Conservation (phyloP, 2,113 vertebrate species). For the Penelope pileata region DNA sequence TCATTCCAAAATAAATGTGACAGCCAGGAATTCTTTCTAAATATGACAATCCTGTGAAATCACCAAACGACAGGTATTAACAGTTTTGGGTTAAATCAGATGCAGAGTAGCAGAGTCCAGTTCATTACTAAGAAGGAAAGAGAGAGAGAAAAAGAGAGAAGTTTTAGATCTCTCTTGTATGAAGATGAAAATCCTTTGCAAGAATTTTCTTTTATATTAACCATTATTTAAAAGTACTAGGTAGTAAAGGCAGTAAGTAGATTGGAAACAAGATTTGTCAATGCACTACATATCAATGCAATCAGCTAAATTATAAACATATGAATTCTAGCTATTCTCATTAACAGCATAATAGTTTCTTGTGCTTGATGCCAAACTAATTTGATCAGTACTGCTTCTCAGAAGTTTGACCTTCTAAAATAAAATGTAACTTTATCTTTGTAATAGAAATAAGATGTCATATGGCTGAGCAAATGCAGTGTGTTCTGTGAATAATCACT, state of each 20-base stretch:
- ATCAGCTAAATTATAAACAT: conserved; percentile 15
- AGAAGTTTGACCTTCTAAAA: conserved; percentile 63
- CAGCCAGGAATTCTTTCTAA: not conserved
- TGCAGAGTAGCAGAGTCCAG: not conserved
- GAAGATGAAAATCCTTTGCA: not conserved
- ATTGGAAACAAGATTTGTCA: not conserved
- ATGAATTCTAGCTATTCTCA: conserved; percentile 33
- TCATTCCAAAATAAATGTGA: not conserved
- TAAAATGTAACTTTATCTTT: conserved; percentile 45
- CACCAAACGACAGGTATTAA: not conserved
- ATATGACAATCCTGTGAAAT: not conserved
- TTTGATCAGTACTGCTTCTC: conserved; percentile 35
- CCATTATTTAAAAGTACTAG: not conserved
- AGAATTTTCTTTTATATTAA: not conserved
- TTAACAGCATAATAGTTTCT: conserved; percentile 49
- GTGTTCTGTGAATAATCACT: conserved; percentile 25
- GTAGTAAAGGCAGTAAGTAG: not conserved
- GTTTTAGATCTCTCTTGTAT: not conserved
- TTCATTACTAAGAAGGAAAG: not conserved
- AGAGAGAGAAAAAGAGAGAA: not conserved
- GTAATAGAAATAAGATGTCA: conserved; percentile 58
- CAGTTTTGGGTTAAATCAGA: not conserved
- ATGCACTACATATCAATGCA: not conserved
- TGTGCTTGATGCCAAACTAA: conserved; percentile 4
- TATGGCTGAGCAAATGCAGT: conserved; percentile 41